Evolutionary conservation across 2,113 vertebrate genomes (phyloP).

Genomic region (Chiloscyllium plagiosum): DNA sequence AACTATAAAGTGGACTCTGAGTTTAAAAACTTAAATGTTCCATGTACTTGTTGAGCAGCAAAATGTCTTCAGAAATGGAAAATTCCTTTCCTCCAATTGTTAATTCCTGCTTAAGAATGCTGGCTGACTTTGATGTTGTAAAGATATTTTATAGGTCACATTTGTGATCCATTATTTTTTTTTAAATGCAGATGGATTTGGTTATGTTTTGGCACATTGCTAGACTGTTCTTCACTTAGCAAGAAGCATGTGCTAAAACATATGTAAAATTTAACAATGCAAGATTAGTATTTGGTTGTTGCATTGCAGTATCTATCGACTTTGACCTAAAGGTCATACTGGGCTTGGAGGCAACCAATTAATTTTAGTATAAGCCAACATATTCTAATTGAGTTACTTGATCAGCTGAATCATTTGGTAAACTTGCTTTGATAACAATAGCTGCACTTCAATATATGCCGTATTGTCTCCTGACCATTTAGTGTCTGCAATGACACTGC

Average conservation of each 20-base stretch:
- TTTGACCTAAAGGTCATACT: neutral
- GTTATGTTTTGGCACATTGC: slow-evolving; percentile 11
- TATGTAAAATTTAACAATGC: neutral
- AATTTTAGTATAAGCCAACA: neutral
- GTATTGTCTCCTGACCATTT: neutral
- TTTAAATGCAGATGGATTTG: neutral
- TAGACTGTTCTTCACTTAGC: neutral
- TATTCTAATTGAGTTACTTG: neutral
- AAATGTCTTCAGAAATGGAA: neutral
- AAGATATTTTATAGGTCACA: neutral
- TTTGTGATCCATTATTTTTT: slow-evolving; percentile 27
- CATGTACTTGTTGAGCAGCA: neutral
- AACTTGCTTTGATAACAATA: neutral
- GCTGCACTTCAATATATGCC: neutral
- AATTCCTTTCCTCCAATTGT: neutral
- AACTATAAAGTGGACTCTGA: neutral
- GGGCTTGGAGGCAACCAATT: neutral
- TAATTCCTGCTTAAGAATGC: slow-evolving; percentile 11
- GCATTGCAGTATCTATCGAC: neutral
- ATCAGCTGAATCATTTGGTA: neutral
- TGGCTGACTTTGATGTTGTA: slow-evolving; percentile 14
- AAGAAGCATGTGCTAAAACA: neutral
- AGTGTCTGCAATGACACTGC: neutral
- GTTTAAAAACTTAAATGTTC: neutral
- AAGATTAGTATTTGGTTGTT: neutral